Base-by-base conservation (phyloP, 2,113 vertebrate genomes). In the Rousettus leschenaultii region DNA sequence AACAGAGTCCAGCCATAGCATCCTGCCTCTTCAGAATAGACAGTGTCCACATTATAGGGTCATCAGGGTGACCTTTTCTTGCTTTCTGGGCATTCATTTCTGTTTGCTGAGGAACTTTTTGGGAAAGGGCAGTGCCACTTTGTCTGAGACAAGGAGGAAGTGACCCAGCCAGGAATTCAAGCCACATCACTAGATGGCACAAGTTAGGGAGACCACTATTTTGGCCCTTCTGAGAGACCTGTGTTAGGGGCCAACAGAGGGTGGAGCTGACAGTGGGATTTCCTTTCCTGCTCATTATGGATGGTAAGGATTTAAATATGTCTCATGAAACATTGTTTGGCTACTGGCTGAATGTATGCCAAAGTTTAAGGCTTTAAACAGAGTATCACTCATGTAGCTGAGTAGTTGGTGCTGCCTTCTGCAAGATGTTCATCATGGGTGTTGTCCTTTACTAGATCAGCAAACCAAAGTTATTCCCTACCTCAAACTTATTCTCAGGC, bases 261-360 rank as follows among this genome's bases (percentile, higher is more conserved):
- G 89, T 87, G 86, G 89, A 57, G 57, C 74, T 68, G 63, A 87
- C 66, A 35, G 74, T 90, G 85, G 91, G 77, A 73, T 91, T 97
- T 95, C 74, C 79, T 95, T 80, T 89, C 92, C 83, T 95, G 63
- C 73, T 95, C 74, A 53, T 95, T 95, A 63, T 77, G 57, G 61
- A 74, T 38, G 35, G 83, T 38, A 35, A 78, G 66, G 33, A 55
- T 51, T 94, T 94, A 79, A 89, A 93, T 86, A 78, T 74, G 83
- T 75, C 77, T 83, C 35, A 16, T 33, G 66, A 80, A 92, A 88
- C 40, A 84, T 73, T 94, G 88, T 68, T 82, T 82, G 77, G 63
- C 57, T 70, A 12, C 65, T 45, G 85, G 18, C 48, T 45, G 28
- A 38, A n/a, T 65, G 22, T 86, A 43, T 78, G 63, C 90, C 61